Percentiles rank a stretch among this genome's conserved stretches.
These are phyloP conservation scores for Ia io DNA, from an alignment of 2,113 vertebrate genomes.

Conservation along the genomic window DNA sequence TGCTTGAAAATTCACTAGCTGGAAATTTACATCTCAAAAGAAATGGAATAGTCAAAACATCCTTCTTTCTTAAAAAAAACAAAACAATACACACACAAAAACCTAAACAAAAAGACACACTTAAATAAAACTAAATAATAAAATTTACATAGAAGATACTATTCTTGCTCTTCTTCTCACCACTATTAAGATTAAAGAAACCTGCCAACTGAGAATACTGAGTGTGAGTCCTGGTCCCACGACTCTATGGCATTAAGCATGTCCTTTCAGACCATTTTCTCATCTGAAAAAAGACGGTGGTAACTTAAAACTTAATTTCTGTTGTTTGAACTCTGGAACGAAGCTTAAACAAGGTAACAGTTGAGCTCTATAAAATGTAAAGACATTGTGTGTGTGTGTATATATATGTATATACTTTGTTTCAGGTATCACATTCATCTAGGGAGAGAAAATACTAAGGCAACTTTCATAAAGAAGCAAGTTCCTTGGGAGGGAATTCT, in stretches of 20 bases:
- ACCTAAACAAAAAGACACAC: not conserved
- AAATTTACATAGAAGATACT: not conserved
- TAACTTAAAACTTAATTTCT: not conserved
- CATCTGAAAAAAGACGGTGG: not conserved
- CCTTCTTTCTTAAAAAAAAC: not conserved
- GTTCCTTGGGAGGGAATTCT: not conserved
- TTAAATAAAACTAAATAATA: not conserved
- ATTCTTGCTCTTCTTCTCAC: not conserved
- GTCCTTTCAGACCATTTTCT: not conserved
- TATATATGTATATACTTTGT: not conserved
- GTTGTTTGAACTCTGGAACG: not conserved
- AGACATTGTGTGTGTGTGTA: not conserved
- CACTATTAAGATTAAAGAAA: not conserved
- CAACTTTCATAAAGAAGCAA: not conserved
- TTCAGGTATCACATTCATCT: not conserved
- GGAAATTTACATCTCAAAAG: not conserved
- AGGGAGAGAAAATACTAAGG: not conserved
- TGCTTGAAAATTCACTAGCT: not conserved
- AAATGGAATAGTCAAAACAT: not conserved
- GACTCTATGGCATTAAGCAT: not conserved
- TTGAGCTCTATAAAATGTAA: not conserved
- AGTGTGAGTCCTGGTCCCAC: not conserved
- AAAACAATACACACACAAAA: not conserved
- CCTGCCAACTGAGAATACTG: not conserved
- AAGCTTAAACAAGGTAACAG: not conserved